Evolutionary conservation across 64 coral and sea anemone genomes (phyloP).

Genomic region (Pachyseris speciosa): DNA sequence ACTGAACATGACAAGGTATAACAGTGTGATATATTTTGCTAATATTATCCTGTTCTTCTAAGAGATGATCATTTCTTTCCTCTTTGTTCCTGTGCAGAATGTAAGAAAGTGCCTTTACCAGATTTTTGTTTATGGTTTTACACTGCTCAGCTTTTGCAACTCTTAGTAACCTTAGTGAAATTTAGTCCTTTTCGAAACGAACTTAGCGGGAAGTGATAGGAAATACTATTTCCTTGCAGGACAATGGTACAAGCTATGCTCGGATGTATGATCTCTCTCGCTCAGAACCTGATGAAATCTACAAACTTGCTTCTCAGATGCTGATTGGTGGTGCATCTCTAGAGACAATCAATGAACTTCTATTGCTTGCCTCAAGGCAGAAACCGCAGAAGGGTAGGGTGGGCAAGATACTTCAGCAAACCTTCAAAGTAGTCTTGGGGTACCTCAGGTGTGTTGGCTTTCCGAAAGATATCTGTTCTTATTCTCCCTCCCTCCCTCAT

Average conservation of each 20-base stretch:
- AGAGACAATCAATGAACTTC: conserved; percentile 62
- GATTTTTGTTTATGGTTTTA: too few species aligned
- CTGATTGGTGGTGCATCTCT: conserved; percentile 66
- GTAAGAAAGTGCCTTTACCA: too few species aligned
- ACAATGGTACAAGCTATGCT: conserved; percentile 63
- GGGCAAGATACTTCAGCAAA: conserved; percentile 64
- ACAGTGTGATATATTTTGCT: background rate
- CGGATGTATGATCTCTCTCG: conserved; percentile 81
- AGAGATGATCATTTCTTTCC: background rate
- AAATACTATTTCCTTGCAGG: conserved; percentile 49
- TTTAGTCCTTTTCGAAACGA: too few species aligned
- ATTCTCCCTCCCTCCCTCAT: too few species aligned
- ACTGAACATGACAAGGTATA: conserved; percentile 86
- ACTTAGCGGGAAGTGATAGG: too few species aligned
- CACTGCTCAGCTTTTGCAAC: too few species aligned
- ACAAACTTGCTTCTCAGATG: conserved; percentile 67
- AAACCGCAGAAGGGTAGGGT: conserved; percentile 60
- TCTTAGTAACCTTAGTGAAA: too few species aligned
- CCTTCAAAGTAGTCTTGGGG: conserved; percentile 62
- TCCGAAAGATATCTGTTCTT: too few species aligned
- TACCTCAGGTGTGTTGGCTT: conserved; percentile 75
- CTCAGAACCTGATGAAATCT: conserved; percentile 75
- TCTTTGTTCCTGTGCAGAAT: too few species aligned
- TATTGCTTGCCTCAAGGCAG: conserved; percentile 74
- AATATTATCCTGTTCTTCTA: background rate